Evolutionary conservation across 2,888 invertebrate genomes (phyloP).

Genomic region (Panopea generosa): DNA sequence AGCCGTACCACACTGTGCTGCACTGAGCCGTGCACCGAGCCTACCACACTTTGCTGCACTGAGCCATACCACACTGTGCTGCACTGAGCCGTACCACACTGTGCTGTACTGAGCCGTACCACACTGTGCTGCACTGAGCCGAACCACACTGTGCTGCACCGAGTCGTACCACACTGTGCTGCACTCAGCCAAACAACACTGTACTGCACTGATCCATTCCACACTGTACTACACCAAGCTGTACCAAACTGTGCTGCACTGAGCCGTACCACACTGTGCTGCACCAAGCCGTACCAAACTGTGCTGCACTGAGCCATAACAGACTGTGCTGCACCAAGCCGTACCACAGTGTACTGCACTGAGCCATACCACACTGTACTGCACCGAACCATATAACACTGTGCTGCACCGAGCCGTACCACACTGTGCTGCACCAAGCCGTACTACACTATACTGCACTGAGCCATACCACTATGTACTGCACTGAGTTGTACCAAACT

Average conservation of each 20-base stretch:
- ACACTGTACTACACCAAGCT: neutral
- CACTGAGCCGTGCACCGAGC: too few species aligned
- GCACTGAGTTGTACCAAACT: too few species aligned
- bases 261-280: neutral
- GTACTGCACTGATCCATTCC: neutral
- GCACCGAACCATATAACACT: neutral
- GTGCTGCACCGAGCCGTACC: neutral
- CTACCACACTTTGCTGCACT: too few species aligned
- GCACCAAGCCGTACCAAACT: neutral
- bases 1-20: too few species aligned
- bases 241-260: neutral
- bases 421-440: neutral
- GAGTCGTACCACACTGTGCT: neutral
- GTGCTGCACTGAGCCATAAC: neutral
- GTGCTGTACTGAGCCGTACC: neutral
- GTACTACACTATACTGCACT: too few species aligned
- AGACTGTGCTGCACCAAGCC: too few species aligned
- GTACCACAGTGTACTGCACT: too few species aligned
- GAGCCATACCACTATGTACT: too few species aligned
- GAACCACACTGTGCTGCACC: neutral
- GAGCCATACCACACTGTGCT: too few species aligned
- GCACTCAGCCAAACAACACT: neutral
- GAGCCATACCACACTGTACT: too few species aligned
- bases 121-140: neutral
- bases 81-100: too few species aligned